Evolutionary conservation across 2,888 invertebrate species (phyloP), one percentile per base, ranked within the genome.

Genomic region (Troilus luridus): DNA sequence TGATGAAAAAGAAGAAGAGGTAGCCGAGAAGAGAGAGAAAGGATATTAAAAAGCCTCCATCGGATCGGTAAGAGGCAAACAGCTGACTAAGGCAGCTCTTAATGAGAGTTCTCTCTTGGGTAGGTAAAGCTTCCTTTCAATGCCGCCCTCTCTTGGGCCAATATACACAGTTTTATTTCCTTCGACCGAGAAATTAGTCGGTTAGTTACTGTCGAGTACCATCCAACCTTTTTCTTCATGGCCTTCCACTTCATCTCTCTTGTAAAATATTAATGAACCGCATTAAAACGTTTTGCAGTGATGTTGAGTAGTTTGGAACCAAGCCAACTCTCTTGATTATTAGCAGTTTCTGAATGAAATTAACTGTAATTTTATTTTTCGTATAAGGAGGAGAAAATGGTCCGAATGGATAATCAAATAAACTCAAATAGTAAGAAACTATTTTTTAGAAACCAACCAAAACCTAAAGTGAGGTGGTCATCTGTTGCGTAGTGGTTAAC

Each of bases 131-230:
- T 12, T 27, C 24, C 27, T 72, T 27, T n/a, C 5, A 27, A 14
- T 2, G 7, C 27, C 72, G 27, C 14, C 14, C 9, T 41, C 41
- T 41, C 41, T 41, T 1, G 14, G 24, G 27, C 24, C 24, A 72
- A 27, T 72, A 27, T 72, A 72, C 72, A 72, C 72, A 72, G 72
- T 72, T 72, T 72, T 72, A 72, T 72, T n/a, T 24, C 24, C 64
- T n/a, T n/a, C 64, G 21, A 21, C 64, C 21, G 14, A 41, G 41
- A 41, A 41, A 5, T 41, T 41, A 41, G 41, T 1, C 14, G 6
- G n/a, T 14, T 72, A 72, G 24, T 27, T 72, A 27, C 10, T 11
- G 1, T 0, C 3, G 24, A n/a, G 14, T n/a, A 14, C 14, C 11
- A 72, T 72, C 27, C 24, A 27, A 72, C 24, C 12, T 24, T 0